A percentile compares a stretch with the other conserved stretches of the same genome.
These are phyloP conservation scores for Pteruthius melanotis DNA, from an alignment of 2,113 vertebrate genomes.

Conservation along the genomic window DNA sequence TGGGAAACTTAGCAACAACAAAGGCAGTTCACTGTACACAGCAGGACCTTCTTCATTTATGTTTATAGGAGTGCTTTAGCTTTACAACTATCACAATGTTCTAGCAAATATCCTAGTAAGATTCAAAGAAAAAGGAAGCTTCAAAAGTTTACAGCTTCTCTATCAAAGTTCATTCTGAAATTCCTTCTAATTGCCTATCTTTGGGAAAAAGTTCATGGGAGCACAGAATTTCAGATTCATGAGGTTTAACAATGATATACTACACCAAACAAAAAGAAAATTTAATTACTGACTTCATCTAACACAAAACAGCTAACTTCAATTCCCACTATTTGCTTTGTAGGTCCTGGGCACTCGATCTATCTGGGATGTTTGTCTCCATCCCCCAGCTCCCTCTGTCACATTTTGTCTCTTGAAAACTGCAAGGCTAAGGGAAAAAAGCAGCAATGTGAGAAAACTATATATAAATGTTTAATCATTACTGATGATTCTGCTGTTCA, in stretches of 20 bases:
- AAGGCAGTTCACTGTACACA: background rate
- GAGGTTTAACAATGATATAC: background rate
- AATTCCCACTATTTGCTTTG: background rate
- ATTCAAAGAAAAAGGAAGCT: background rate
- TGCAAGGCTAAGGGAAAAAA: constrained; percentile 31
- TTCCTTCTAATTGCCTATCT: background rate
- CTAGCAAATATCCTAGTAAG: background rate
- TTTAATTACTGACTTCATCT: background rate
- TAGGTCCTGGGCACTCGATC: background rate
- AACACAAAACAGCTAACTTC: background rate
- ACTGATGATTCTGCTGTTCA: constrained; percentile 51
- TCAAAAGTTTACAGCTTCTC: background rate
- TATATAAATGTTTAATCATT: constrained; percentile 67
- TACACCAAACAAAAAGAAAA: background rate
- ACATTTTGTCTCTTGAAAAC: constrained; percentile 29
- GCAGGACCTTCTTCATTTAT: background rate
- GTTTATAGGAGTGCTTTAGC: background rate
- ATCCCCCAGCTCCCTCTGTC: background rate
- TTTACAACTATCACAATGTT: background rate
- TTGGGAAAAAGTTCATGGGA: background rate
- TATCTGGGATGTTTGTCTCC: background rate
- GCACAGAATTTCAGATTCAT: background rate
- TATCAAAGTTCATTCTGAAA: background rate
- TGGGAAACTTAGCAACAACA: background rate
- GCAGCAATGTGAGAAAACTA: constrained; percentile 43